Evolutionary conservation across 2,888 invertebrate species (phyloP), one percentile per base, ranked within the genome.

Genomic region (Mimachlamys varia): DNA sequence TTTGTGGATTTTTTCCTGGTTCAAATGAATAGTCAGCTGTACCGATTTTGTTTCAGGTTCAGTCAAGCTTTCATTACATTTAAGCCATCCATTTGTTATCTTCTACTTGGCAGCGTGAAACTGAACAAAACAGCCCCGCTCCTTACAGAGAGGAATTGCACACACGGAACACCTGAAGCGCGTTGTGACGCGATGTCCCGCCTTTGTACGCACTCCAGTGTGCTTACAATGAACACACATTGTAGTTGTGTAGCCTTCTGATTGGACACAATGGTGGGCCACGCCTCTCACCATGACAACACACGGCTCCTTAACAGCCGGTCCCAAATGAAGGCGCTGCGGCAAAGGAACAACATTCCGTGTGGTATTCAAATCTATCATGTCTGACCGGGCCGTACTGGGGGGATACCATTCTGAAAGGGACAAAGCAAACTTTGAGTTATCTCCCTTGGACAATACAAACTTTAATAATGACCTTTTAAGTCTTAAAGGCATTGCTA

Each of bases 331-430:
- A 12, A 76, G 76, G 76, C 76, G 76, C 76, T 76, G 76, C 2
- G 76, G 76, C 76, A 33, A 33, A 76, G 76, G 76, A 76, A 76
- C 76, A 76, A 19, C 76, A 12, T 76, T 76, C 76, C 76, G 27
- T 33, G 76, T 76, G 76, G 76, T 76, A 76, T 76, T 76, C 76
- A 76, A 76, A 76, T 76, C 76, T 76, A 76, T 76, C 76, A 76
- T 76, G 62, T 62, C 62, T n/a, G 62, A 62, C 62, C 62, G 62
- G n/a, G 22, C 10, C 76, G 33, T 33, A 76, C 76, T 27, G 33
- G 76, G 76, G 76, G 76, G 27, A 76, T 76, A 76, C 76, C 76
- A 76, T 76, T 76, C 76, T 76, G 76, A 76, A 76, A 76, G 76
- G 76, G 76, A 76, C 76, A 76, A 76, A 76, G 76, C 27, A 76